These are phyloP conservation scores for Neotoxoptera formosana DNA, from an alignment of 1,140 invertebrate species.

Conservation along the genomic window DNA sequence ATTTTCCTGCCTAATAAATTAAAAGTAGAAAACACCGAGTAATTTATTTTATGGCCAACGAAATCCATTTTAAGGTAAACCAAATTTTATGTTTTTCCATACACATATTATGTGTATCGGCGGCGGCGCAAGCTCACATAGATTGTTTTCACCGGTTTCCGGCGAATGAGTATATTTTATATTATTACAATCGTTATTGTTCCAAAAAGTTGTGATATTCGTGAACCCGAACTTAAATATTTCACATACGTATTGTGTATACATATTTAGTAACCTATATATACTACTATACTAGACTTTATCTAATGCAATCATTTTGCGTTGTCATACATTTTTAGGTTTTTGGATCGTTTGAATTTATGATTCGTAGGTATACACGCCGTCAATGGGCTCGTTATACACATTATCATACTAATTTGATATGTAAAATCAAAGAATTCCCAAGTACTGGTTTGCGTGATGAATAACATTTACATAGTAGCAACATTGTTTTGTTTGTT, in stretches of 20 bases:
- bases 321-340: not conserved
- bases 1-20: not conserved
- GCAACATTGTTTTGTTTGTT: not conserved
- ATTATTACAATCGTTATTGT: too few relatives aligned
- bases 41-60: not conserved
- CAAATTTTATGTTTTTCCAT: not conserved
- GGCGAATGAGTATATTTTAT: too few relatives aligned
- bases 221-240: not conserved
- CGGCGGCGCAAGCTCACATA: too few relatives aligned
- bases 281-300: too few relatives aligned
- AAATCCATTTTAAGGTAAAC: not conserved
- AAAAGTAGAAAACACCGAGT: not conserved
- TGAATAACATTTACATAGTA: not conserved
- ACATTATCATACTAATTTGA: not conserved
- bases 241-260: not conserved
- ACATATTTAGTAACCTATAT: too few relatives aligned
- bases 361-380: not conserved
- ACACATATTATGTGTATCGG: too few relatives aligned
- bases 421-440: not conserved
- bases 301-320: not conserved
- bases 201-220: not conserved
- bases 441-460: not conserved
- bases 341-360: not conserved
- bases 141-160: too few relatives aligned
- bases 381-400: not conserved